A percentile compares a stretch with the other conserved stretches of the same genome.
Conservation (phyloP, 1,140 invertebrate genomes). For the Thaumatotibia leucotreta region DNA sequence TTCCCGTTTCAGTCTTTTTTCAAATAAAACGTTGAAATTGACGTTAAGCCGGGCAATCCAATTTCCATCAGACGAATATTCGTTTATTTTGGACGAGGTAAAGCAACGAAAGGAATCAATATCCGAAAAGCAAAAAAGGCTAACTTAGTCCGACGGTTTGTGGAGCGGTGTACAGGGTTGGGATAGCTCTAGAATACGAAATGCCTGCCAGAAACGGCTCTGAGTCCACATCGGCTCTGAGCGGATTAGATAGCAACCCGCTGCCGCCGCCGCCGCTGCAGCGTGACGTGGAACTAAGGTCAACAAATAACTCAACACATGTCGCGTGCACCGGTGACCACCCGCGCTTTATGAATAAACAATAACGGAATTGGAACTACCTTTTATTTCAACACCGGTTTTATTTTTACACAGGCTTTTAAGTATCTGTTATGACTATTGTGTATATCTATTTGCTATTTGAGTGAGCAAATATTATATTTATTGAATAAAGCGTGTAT, state of each 20-base stretch:
- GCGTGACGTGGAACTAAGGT: neutral
- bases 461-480: too few species aligned
- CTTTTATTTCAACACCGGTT: neutral
- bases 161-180: neutral
- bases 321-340: neutral
- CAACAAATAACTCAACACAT: neutral
- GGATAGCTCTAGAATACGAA: slow-evolving; percentile 19
- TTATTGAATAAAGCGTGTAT: too few species aligned
- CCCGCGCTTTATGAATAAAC: neutral
- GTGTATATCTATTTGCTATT: too few species aligned
- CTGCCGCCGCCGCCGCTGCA: neutral
- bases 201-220: slow-evolving; percentile 20
- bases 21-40: neutral
- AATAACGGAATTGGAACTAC: neutral
- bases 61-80: neutral
- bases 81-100: neutral
- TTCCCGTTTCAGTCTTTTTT: neutral
- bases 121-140: neutral
- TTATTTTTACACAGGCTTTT: neutral
- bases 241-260: slow-evolving; percentile 26
- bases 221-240: slow-evolving; percentile 32
- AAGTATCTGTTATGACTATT: neutral
- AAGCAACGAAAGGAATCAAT: neutral
- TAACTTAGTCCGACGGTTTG: neutral
- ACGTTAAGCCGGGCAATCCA: neutral